These are phyloP conservation scores for Ormyrus pomaceus DNA, from an alignment of 2,888 invertebrate genomes.

Conservation along the genomic window DNA sequence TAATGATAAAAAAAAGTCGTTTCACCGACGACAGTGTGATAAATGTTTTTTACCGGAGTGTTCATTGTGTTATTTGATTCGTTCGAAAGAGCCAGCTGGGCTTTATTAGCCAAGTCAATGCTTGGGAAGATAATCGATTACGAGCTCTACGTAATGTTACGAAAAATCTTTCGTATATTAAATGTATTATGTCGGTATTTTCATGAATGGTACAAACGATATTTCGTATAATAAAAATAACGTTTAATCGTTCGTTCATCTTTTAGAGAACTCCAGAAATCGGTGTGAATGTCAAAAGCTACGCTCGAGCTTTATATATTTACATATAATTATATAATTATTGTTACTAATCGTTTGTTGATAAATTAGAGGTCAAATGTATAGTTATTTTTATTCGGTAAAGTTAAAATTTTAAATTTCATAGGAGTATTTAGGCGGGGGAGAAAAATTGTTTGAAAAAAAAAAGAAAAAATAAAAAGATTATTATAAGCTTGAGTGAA, in stretches of 20 bases:
- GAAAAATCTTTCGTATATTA: constrained; percentile 13
- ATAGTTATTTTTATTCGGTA: neutral
- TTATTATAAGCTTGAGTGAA: constrained; percentile 5
- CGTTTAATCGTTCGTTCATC: constrained; percentile 5
- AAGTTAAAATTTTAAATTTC: neutral
- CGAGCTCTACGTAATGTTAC: constrained; percentile 31
- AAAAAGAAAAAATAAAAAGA: too few species aligned
- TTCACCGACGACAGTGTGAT: constrained; percentile 54
- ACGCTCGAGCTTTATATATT: neutral
- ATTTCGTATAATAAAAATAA: constrained; percentile 8
- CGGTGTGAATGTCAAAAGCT: neutral
- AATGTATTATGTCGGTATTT: constrained; percentile 31
- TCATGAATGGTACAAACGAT: constrained; percentile 26
- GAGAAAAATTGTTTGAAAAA: neutral
- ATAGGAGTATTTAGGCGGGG: neutral
- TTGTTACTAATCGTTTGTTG: constrained; percentile 14
- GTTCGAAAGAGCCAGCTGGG: constrained; percentile 30
- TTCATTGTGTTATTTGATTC: constrained; percentile 56
- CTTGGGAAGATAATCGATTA: constrained; percentile 32
- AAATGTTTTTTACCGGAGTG: constrained; percentile 60
- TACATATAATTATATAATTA: constrained; percentile 5
- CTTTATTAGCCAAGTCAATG: constrained; percentile 26
- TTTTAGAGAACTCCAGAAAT: neutral
- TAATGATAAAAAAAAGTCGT: constrained; percentile 46
- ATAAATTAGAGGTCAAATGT: neutral